Evolutionary conservation across 2,113 vertebrate genomes (phyloP).

Genomic region (Pituophis catenifer): DNA sequence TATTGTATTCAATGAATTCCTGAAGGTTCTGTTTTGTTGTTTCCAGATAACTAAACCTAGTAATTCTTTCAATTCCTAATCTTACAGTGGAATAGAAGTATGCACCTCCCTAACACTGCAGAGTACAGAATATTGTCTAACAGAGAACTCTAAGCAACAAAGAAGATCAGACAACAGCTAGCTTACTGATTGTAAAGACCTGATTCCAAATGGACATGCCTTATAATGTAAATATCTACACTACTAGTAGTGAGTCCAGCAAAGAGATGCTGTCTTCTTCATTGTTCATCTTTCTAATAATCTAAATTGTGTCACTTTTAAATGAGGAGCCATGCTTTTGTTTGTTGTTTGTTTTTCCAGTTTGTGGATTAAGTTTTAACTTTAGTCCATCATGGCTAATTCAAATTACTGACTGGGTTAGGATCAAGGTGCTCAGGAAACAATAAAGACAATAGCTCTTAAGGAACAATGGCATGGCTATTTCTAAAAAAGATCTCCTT

Average conservation of each 20-base stretch:
- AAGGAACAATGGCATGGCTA: neutral
- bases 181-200: neutral
- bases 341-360: neutral
- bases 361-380: neutral
- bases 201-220: neutral
- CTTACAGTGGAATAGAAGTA: neutral
- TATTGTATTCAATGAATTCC: neutral
- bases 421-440: neutral
- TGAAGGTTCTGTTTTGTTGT: neutral
- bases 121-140: neutral
- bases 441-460: neutral
- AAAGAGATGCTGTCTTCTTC: neutral
- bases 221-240: neutral
- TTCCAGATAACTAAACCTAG: neutral
- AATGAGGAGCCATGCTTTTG: neutral
- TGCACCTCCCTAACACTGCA: neutral
- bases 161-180: neutral
- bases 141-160: neutral
- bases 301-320: neutral
- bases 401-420: neutral
- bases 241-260: neutral
- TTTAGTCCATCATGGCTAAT: neutral
- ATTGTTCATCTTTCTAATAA: neutral
- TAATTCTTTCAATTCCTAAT: neutral
- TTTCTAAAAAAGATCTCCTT: neutral